Evolutionary conservation across 2,113 vertebrate genomes (phyloP).

Genomic region (Cheirogaleus medius): DNA sequence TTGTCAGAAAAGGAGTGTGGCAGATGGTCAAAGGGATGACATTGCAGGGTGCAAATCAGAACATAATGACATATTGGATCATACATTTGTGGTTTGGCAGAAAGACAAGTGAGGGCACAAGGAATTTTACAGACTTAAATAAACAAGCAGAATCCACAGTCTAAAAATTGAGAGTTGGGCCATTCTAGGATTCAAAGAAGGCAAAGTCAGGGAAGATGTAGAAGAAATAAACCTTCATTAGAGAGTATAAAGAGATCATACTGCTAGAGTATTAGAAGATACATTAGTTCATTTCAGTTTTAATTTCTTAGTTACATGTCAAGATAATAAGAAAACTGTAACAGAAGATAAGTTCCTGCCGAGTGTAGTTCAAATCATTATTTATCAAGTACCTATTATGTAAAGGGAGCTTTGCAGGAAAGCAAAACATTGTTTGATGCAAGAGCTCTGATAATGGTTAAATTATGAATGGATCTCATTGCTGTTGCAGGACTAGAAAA

Average conservation of each 20-base stretch:
- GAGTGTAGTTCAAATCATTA: background rate
- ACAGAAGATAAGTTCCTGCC: slow-evolving; percentile 17
- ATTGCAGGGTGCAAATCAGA: slow-evolving; percentile 42
- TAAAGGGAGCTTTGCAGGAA: background rate
- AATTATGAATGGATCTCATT: background rate
- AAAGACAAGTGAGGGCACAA: background rate
- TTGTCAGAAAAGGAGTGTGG: background rate
- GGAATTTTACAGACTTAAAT: slow-evolving; percentile 42
- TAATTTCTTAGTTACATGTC: slow-evolving; percentile 1
- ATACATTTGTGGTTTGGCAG: slow-evolving; percentile 11
- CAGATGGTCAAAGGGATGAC: slow-evolving; percentile 43
- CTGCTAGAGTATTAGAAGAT: background rate
- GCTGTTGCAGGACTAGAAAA: background rate
- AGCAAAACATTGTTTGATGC: background rate
- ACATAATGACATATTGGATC: background rate
- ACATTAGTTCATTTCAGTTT: background rate
- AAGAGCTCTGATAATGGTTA: background rate
- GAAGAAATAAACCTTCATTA: background rate
- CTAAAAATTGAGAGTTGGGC: background rate
- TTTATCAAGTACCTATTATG: slow-evolving; percentile 31
- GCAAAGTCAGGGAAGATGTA: background rate
- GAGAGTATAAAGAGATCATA: background rate
- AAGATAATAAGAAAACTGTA: background rate
- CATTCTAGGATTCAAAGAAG: background rate
- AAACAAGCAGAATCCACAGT: background rate